phyloP scores from a whole-genome alignment of 2,888 invertebrate species.

The Euzetes globulus region DNA sequence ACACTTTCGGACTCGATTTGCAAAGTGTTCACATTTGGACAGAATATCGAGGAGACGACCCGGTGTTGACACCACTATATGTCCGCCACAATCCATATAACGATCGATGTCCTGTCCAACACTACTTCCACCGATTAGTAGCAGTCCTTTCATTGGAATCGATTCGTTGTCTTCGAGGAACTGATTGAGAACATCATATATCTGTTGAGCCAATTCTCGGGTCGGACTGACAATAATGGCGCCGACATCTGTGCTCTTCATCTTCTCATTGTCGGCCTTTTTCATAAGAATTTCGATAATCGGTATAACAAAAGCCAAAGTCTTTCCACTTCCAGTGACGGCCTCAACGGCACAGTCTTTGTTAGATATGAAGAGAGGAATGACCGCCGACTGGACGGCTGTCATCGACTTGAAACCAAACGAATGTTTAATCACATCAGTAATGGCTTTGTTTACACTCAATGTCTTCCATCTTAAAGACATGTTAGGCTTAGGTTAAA shows the following conservation, averaged over 20 bases:
- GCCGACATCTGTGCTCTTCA: constrained; percentile 67
- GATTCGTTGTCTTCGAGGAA: not conserved
- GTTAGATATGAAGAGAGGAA: constrained; percentile 74
- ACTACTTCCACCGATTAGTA: constrained; percentile 68
- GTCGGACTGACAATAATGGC: constrained; percentile 90
- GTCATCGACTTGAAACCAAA: constrained; percentile 56
- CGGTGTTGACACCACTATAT: constrained; percentile 89
- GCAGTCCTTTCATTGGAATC: constrained; percentile 44
- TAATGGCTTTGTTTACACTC: constrained; percentile 27
- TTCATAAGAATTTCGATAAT: constrained; percentile 70
- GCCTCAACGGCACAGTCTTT: constrained; percentile 98
- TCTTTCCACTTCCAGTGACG: constrained; percentile 97
- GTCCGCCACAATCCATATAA: constrained; percentile 62
- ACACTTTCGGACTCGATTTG: constrained; percentile 59
- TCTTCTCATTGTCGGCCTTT: constrained; percentile 51
- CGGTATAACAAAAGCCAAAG: constrained; percentile 89
- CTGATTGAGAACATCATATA: constrained; percentile 53
- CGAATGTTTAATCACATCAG: constrained; percentile 43
- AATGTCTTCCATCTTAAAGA: constrained; percentile 34
- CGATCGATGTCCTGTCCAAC: constrained; percentile 65
- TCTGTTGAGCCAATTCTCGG: constrained; percentile 86
- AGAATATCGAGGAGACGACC: constrained; percentile 79
- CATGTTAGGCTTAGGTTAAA: constrained; percentile 8
- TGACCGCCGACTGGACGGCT: constrained; percentile 67
- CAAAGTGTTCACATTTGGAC: constrained; percentile 42